Conservation (phyloP, 1,140 invertebrate species). For the Bombus picipes region DNA sequence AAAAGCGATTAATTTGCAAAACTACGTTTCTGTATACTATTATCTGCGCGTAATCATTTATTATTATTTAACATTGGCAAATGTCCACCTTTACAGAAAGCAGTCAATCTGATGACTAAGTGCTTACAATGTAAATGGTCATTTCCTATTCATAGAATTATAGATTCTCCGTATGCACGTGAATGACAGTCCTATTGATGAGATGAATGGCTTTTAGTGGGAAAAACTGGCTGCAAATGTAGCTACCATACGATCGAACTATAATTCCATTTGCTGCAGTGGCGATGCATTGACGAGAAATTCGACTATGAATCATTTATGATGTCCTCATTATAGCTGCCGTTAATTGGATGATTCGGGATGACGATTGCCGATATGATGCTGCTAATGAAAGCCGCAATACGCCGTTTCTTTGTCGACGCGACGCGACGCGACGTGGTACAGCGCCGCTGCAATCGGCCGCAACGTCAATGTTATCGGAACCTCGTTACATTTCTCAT, state of each 20-base stretch:
- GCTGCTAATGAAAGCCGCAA: conserved; percentile 13
- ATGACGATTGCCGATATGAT: conserved; percentile 21
- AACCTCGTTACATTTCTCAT: not conserved
- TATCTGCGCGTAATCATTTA: too few relatives aligned
- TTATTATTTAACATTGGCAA: too few relatives aligned
- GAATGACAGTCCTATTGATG: not conserved
- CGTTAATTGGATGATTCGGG: conserved; percentile 18
- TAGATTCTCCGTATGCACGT: not conserved
- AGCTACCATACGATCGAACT: not conserved
- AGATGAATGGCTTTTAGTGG: not conserved
- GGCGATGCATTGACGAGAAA: not conserved
- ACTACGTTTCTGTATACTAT: too few relatives aligned
- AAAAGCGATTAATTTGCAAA: too few relatives aligned
- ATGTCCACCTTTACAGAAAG: too few relatives aligned
- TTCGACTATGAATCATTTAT: conserved; percentile 21
- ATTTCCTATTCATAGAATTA: not conserved
- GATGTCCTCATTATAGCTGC: conserved; percentile 12
- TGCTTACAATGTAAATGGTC: not conserved
- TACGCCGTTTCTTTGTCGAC: not conserved
- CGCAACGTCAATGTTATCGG: not conserved
- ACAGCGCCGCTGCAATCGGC: not conserved
- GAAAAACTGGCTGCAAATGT: conserved; percentile 11
- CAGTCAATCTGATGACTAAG: too few relatives aligned
- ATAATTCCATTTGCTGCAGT: not conserved
- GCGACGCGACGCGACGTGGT: not conserved